Evolutionary conservation across 2,888 invertebrate species (phyloP).

Genomic region (Tenodera sinensis): DNA sequence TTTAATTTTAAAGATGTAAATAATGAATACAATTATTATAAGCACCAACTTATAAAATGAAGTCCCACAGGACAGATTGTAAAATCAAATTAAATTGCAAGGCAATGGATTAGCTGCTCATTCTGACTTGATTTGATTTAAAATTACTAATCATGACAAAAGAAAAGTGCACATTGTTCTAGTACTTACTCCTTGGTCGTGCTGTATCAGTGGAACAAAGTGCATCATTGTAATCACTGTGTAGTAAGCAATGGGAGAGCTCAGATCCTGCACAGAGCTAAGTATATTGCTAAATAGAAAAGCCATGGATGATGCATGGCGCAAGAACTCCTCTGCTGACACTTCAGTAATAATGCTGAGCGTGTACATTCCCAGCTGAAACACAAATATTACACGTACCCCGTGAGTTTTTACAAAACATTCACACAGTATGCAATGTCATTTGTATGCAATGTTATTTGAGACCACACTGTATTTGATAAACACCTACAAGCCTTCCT

Average conservation of each 20-base stretch:
- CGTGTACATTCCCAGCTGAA: conserved; percentile 62
- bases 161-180: neutral
- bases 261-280: conserved; percentile 46
- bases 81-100: too few species aligned
- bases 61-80: too few species aligned
- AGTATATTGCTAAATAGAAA: conserved; percentile 51
- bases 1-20: too few species aligned
- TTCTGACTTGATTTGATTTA: too few species aligned
- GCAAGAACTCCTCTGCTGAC: conserved; percentile 64
- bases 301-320: conserved; percentile 59
- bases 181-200: conserved; percentile 56
- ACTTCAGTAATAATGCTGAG: conserved; percentile 66
- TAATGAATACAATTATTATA: too few species aligned
- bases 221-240: conserved; percentile 62
- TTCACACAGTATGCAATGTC: too few species aligned
- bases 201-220: conserved; percentile 60
- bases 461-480: too few species aligned
- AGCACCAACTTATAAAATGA: too few species aligned
- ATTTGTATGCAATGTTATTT: too few species aligned
- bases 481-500: too few species aligned
- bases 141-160: neutral
- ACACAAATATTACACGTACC: neutral
- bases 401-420: neutral
- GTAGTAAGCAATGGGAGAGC: conserved; percentile 54
- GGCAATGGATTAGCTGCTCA: too few species aligned